These are phyloP conservation scores for Xyrichtys novacula DNA, from an alignment of 2,797 vertebrate species.

Conservation along the genomic window DNA sequence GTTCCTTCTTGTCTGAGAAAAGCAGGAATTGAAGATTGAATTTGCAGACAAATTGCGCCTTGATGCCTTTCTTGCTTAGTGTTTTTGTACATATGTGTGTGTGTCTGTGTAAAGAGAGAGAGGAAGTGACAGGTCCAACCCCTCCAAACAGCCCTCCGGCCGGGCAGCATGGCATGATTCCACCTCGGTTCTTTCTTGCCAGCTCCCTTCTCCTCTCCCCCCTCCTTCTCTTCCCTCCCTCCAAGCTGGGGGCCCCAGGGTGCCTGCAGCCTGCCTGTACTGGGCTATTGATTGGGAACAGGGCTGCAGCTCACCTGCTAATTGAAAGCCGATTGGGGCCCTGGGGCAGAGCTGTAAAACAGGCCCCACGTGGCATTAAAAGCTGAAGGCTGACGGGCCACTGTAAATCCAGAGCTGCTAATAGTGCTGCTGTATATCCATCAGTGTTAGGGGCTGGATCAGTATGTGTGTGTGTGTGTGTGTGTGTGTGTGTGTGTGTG, in stretches of 20 bases:
- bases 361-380: conserved; percentile 82
- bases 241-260: conserved; percentile 71
- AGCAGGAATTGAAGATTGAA: conserved; percentile 24
- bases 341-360: conserved; percentile 83
- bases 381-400: conserved; percentile 79
- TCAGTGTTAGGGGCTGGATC: conserved; percentile 64
- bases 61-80: conserved; percentile 6
- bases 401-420: conserved; percentile 82
- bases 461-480: conserved; percentile 14
- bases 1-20: conserved; percentile 23
- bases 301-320: conserved; percentile 86
- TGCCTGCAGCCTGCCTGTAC: conserved; percentile 73
- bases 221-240: conserved; percentile 49
- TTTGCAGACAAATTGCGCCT: conserved; percentile 21
- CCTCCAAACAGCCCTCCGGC: conserved; percentile 63
- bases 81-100: conserved; percentile 2
- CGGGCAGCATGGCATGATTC: conserved; percentile 61
- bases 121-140: conserved; percentile 61
- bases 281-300: conserved; percentile 83
- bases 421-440: conserved; percentile 77
- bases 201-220: conserved; percentile 36
- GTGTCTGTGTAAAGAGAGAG: conserved; percentile 26
- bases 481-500: conserved; percentile 28
- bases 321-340: conserved; percentile 86
- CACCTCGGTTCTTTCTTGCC: conserved; percentile 62